Percentiles rank a stretch among this genome's conserved stretches.
Evolutionary conservation across 1,140 invertebrate species (phyloP).

Genomic region (Fopius arisanus): DNA sequence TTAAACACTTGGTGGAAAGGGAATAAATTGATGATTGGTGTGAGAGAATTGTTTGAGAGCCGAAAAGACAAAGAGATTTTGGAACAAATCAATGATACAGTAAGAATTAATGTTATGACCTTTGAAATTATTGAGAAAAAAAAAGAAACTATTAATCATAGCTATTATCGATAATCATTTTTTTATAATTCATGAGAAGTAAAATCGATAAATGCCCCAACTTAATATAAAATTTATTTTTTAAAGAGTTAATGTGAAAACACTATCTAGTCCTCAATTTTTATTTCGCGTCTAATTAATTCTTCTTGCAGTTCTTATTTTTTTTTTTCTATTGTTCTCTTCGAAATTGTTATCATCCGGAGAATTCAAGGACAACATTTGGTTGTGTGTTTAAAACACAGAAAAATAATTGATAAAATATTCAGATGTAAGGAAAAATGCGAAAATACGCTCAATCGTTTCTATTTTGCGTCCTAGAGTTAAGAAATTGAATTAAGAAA

Average conservation of each 20-base stretch:
- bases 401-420: background rate
- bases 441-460: conserved; percentile 21
- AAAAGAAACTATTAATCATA: background rate
- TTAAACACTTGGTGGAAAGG: background rate
- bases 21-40: background rate
- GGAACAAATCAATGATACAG: conserved; percentile 3
- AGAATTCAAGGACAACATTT: background rate
- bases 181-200: background rate
- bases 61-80: background rate
- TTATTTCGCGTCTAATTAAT: background rate
- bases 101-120: background rate
- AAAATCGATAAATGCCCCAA: background rate
- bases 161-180: background rate
- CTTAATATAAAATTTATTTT: conserved; percentile 1
- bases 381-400: background rate
- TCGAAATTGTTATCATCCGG: background rate
- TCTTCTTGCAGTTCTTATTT: background rate
- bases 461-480: conserved; percentile 16
- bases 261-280: conserved; percentile 1
- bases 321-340: background rate
- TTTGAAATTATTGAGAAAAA: background rate
- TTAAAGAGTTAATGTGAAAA: background rate
- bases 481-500: background rate
- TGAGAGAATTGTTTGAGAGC: background rate
- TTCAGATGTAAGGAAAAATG: background rate